Conservation (phyloP, 1,140 invertebrate species). For the Caenorhabditis latens region DNA sequence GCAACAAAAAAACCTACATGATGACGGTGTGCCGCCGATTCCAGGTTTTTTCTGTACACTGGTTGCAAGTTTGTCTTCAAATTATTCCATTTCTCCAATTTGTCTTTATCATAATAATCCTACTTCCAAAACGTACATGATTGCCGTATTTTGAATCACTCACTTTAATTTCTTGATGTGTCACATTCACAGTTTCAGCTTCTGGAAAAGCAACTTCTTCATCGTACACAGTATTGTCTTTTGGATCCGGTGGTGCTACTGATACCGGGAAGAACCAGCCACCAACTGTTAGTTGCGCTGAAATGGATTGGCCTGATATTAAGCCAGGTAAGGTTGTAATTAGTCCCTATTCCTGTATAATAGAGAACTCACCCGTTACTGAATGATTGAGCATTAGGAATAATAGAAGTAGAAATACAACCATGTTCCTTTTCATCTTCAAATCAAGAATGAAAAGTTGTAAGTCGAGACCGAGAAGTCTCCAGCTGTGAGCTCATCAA, state of each 20-base stretch:
- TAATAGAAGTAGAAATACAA: background rate
- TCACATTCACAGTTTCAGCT: constrained; percentile 15
- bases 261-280: constrained; percentile 28
- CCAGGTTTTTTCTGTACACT: background rate
- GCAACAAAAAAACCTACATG: constrained; percentile 16
- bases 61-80: background rate
- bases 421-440: constrained; percentile 17
- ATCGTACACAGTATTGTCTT: constrained; percentile 23
- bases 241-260: background rate
- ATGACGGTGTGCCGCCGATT: background rate
- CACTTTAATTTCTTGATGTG: constrained; percentile 28
- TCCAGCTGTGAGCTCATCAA: constrained; percentile 54
- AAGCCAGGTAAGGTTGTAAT: background rate
- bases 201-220: constrained; percentile 14
- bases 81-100: constrained; percentile 24
- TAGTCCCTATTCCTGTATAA: too few species aligned
- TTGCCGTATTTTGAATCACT: background rate
- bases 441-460: constrained; percentile 17
- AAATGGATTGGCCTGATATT: constrained; percentile 22
- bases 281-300: constrained; percentile 30
- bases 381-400: background rate
- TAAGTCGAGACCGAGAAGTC: background rate
- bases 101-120: constrained; percentile 41
- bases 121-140: background rate
- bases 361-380: background rate